Evolutionary conservation across 2,797 vertebrate species (phyloP).

Genomic region (Sitta carolinensis): DNA sequence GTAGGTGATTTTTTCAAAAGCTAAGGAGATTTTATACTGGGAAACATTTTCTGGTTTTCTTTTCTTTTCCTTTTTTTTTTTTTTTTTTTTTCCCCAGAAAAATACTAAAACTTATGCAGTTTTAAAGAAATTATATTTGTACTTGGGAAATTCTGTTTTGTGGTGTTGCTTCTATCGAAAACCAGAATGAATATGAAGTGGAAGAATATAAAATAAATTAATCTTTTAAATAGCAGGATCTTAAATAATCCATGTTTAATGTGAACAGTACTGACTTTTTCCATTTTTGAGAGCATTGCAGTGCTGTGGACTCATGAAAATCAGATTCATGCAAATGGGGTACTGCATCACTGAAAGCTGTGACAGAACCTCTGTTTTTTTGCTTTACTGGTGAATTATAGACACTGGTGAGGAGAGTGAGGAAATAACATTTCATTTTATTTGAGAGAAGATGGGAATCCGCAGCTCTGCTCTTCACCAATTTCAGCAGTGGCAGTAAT

Average conservation of each 20-base stretch:
- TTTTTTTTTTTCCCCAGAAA: not conserved
- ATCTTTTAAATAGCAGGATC: conserved; percentile 32
- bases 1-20: conserved; percentile 81
- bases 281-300: not conserved
- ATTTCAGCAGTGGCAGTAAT: conserved; percentile 16
- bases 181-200: not conserved
- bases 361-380: conserved; percentile 2
- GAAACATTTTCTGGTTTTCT: not conserved
- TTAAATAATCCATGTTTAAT: conserved; percentile 61
- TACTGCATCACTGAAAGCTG: conserved; percentile 51
- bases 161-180: not conserved
- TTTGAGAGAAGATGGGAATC: conserved; percentile 23
- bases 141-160: conserved; percentile 5
- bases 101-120: not conserved
- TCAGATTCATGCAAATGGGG: conserved; percentile 32
- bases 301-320: conserved; percentile 59
- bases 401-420: conserved; percentile 27
- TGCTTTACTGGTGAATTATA: conserved; percentile 54
- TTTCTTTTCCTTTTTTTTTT: too few relatives aligned
- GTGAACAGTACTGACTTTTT: conserved; percentile 50
- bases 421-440: conserved; percentile 40
- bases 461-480: not conserved
- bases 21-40: not conserved
- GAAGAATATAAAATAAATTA: not conserved
- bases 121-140: not conserved